Base-by-base conservation (phyloP, 2,113 vertebrate genomes). In the Taurulus bubalis region DNA sequence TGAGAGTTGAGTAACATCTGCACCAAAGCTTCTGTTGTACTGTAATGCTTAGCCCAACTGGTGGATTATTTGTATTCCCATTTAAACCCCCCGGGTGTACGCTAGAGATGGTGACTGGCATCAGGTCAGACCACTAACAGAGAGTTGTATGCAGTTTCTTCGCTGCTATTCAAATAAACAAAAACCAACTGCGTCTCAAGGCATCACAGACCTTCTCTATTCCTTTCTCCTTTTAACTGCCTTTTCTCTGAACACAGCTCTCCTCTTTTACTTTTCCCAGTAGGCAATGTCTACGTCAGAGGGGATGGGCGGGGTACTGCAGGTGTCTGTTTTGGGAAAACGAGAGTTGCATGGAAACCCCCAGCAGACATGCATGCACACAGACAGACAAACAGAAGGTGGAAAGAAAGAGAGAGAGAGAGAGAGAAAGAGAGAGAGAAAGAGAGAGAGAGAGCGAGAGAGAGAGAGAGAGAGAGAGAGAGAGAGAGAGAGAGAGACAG, bases 161-260 rank as follows among this genome's bases (percentile, higher is more conserved):
- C 14, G 38, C 81, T 76, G 77, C 79, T 70, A 24, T 80, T 87
- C 77, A 93, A 93, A 93, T 92, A 92, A 90, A 91, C 83, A 90
- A 86, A 59, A 81, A 66, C 42, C 47, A 74, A 71, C 83, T 83
- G 40, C 24, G 59, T 73, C 71, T 64, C 5, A 36, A 72, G 65
- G 65, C 71, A 55, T 79, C 82, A 40, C 62, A 55, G 42, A 34
- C 72, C 70, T 55, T 58, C 79, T 49, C 59, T 65, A 58, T 45
- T 49, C 68, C 56, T 62, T 47, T 34, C 38, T 66, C 79, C 32
- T 66, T 58, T 68, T 47, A 55, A 62, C 55, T 55, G 8, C 22
- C 32, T 63, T 80, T 83, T 45, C 65, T 63, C 45, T 38, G 30
- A 79, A 76, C 60, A 82, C 68, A 74, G 77, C 51, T 56, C 34